A percentile compares a stretch with the other conserved stretches of the same genome.
Evolutionary conservation across 2,888 invertebrate species (phyloP).

Genomic region (Xiphydria camelus): DNA sequence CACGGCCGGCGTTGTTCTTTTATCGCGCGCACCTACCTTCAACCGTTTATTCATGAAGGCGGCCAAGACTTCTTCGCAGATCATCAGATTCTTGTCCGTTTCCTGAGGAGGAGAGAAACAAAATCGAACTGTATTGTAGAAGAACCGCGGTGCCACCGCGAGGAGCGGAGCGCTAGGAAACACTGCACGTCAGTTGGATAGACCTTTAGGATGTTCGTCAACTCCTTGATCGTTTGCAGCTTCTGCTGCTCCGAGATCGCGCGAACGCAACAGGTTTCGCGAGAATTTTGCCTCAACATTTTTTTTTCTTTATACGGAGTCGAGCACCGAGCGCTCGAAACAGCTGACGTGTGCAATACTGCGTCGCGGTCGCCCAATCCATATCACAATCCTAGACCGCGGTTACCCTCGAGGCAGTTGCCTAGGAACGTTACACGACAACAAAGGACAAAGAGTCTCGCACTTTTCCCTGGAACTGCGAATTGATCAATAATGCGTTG

Average conservation of each 20-base stretch:
- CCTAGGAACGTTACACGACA: slow-evolving; percentile 9
- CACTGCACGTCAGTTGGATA: background rate
- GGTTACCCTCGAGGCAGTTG: slow-evolving; percentile 5
- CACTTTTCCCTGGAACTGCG: no score
- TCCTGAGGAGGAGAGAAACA: slow-evolving; percentile 24
- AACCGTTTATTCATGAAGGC: slow-evolving; percentile 37
- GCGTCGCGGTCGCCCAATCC: background rate
- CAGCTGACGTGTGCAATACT: background rate
- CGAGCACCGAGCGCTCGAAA: background rate
- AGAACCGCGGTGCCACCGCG: background rate
- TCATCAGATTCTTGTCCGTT: slow-evolving; percentile 43
- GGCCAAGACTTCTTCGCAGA: slow-evolving; percentile 43
- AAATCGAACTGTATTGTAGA: background rate
- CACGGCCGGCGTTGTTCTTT: background rate
- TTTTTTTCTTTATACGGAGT: no score
- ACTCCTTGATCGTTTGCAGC: background rate
- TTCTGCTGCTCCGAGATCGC: background rate
- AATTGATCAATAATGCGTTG: no score
- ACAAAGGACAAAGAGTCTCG: no score
- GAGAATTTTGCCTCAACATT: background rate
- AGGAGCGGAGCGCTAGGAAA: background rate
- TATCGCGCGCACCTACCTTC: slow-evolving; percentile 34
- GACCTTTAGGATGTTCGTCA: slow-evolving; percentile 6
- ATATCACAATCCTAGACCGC: background rate
- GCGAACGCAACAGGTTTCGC: background rate